Evolutionary conservation across 2,113 vertebrate genomes (phyloP).

Genomic region (Macrotus californicus): DNA sequence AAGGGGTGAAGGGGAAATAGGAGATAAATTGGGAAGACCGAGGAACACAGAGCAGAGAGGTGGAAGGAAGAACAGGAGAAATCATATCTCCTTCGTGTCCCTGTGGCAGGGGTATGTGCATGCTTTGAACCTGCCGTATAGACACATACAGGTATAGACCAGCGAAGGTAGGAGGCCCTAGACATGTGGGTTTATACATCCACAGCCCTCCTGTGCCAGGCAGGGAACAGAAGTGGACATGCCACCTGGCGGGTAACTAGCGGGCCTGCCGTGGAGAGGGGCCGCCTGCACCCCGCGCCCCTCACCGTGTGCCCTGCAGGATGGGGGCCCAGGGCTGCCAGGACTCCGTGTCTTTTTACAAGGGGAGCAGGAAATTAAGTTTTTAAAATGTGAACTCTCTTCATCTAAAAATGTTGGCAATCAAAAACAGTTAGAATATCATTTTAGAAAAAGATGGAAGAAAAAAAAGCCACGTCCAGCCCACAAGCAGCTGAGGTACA

Average conservation of each 20-base stretch:
- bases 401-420: slow-evolving; percentile 46
- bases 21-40: background rate
- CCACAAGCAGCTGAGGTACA: rapidly evolving
- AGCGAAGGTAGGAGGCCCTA: background rate
- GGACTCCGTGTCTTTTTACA: background rate
- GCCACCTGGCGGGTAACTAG: background rate
- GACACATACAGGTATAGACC: background rate
- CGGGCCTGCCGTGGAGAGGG: background rate
- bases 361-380: slow-evolving; percentile 47
- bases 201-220: background rate
- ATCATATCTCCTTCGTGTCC: background rate
- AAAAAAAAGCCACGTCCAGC: background rate
- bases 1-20: background rate
- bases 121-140: background rate
- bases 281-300: background rate
- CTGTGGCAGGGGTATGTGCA: rapidly evolving
- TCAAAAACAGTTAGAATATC: background rate
- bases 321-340: background rate
- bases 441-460: background rate
- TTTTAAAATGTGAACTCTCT: background rate
- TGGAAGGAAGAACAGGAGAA: background rate
- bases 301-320: background rate
- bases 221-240: rapidly evolving
- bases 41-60: background rate
- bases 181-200: background rate